Conservation (phyloP, 2,113 vertebrate genomes). For the Rhynchomys soricoides region DNA sequence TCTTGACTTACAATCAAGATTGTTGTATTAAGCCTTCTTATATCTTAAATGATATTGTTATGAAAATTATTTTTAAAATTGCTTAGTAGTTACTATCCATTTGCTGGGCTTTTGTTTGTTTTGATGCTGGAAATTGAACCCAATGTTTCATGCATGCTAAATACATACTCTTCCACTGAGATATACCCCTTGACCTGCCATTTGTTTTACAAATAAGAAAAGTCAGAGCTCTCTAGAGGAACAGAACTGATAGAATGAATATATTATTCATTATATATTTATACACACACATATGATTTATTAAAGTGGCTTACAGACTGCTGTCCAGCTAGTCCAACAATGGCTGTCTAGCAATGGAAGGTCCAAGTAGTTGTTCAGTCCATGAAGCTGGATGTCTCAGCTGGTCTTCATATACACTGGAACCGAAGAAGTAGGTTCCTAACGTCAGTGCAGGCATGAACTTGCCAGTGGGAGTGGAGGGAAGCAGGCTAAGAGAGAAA, state of each 20-base stretch:
- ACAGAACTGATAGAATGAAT: neutral
- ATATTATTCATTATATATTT: neutral
- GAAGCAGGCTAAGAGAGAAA: neutral
- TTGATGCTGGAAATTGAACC: neutral
- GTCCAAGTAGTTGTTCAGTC: neutral
- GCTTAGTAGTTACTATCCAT: neutral
- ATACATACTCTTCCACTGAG: neutral
- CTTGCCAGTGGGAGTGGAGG: neutral
- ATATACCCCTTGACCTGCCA: neutral
- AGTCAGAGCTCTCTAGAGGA: neutral
- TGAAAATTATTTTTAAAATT: conserved; percentile 25
- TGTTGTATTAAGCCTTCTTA: conserved; percentile 4
- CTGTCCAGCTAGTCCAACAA: neutral
- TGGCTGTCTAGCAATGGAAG: neutral
- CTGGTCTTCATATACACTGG: neutral
- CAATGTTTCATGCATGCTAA: neutral
- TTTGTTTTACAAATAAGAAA: conserved; percentile 64
- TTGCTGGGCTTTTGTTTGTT: neutral
- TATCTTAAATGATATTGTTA: conserved; percentile 30
- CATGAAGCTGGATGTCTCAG: neutral
- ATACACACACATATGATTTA: neutral
- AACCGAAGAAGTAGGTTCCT: neutral
- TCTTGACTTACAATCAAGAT: conserved; percentile 5
- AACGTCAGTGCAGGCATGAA: neutral
- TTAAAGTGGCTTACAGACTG: neutral